Evolutionary conservation across 2,797 vertebrate genomes (phyloP).

Genomic region (Crossoptilon crossoptilon): DNA sequence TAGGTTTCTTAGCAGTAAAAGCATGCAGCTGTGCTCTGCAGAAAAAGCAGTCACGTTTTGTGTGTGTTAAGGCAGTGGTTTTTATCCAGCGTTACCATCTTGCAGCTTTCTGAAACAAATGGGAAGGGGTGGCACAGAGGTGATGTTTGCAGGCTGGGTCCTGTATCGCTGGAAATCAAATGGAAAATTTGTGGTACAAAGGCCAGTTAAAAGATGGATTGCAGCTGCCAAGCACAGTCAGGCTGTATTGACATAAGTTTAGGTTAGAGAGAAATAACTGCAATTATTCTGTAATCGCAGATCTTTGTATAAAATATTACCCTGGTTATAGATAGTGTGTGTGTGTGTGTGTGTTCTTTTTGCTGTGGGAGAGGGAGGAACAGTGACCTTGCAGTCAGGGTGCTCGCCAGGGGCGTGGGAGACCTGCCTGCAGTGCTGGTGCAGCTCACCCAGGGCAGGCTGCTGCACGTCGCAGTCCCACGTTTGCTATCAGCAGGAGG

Average conservation of each 20-base stretch:
- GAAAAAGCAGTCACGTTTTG: not conserved
- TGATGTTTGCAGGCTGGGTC: not conserved
- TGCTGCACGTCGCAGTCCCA: constrained; percentile 28
- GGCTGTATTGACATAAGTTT: constrained; percentile 70
- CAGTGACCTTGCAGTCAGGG: constrained; percentile 58
- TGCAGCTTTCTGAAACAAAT: not conserved
- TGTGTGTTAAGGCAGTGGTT: not conserved
- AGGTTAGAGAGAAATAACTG: constrained; percentile 63
- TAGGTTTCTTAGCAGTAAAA: not conserved
- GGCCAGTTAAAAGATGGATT: constrained; percentile 65
- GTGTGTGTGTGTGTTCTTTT: constrained; percentile 23
- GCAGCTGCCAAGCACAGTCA: constrained; percentile 57
- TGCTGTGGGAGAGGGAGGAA: constrained; percentile 58
- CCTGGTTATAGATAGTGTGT: constrained; percentile 36
- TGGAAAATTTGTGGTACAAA: constrained; percentile 34
- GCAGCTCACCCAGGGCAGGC: constrained; percentile 30
- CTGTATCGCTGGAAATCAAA: not conserved
- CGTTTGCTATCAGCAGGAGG: constrained; percentile 42
- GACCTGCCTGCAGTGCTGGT: constrained; percentile 46
- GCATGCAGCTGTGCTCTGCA: not conserved
- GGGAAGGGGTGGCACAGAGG: not conserved
- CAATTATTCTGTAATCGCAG: constrained; percentile 43
- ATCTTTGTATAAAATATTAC: constrained; percentile 67
- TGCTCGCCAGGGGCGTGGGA: constrained; percentile 63
- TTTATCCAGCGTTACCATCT: not conserved